Conservation (phyloP, 2,888 invertebrate genomes). For the Athalia circularis region DNA sequence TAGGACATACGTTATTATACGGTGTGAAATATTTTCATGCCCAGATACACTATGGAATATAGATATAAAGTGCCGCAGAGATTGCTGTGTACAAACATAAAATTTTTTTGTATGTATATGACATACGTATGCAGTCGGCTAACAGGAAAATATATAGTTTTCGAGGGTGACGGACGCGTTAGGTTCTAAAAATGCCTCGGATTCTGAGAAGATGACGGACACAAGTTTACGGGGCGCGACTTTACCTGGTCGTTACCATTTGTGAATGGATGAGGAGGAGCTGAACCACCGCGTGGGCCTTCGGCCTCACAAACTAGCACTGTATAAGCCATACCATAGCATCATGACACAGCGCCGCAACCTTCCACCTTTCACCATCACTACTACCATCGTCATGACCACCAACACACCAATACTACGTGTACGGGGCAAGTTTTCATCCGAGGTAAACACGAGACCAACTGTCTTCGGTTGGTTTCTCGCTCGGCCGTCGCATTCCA, state of each 20-base stretch:
- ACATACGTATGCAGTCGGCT: neutral
- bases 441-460: conserved; percentile 30
- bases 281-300: neutral
- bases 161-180: conserved; percentile 17
- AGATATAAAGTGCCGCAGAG: neutral
- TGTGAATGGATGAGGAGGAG: conserved; percentile 35
- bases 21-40: conserved; percentile 28
- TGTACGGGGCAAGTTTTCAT: conserved; percentile 15
- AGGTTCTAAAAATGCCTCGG: conserved; percentile 17
- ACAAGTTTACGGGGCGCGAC: neutral
- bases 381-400: neutral
- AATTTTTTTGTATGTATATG: no score
- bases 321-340: neutral
- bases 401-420: no score
- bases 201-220: conserved; percentile 33
- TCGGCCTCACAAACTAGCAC: neutral
- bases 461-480: conserved; percentile 37
- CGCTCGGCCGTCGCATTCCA: conserved; percentile 39
- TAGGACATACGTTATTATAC: conserved; percentile 4
- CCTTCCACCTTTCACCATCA: neutral
- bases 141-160: neutral
- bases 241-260: conserved; percentile 38
- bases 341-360: neutral
- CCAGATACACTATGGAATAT: conserved; percentile 1
- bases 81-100: neutral